Percentiles rank a stretch among this genome's conserved stretches.
Evolutionary conservation across 1,140 invertebrate genomes (phyloP).

Genomic region (Daktulosphaira vitifoliae): DNA sequence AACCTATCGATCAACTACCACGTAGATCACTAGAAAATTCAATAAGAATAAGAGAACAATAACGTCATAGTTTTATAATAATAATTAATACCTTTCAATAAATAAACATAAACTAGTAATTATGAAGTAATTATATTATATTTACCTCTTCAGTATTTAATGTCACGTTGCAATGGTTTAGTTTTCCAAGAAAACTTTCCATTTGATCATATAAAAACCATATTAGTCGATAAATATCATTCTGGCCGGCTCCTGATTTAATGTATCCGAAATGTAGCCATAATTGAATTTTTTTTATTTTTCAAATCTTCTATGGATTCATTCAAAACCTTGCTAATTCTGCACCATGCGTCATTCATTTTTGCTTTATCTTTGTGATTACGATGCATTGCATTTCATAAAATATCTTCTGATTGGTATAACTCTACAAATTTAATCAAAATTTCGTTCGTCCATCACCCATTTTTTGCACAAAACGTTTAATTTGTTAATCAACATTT

Average conservation of each 20-base stretch:
- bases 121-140: neutral
- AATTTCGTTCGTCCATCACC: too few relatives aligned
- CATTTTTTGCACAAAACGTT: too few relatives aligned
- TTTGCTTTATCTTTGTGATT: too few relatives aligned
- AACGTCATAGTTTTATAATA: constrained; percentile 2
- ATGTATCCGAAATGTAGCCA: neutral
- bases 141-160: neutral
- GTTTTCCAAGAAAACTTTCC: neutral
- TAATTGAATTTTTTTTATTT: constrained; percentile 10
- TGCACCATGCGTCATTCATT: too few relatives aligned
- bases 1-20: neutral
- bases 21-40: neutral
- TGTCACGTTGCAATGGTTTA: neutral
- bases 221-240: neutral
- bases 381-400: too few relatives aligned
- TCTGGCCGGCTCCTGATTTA: neutral
- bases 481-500: too few relatives aligned
- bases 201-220: constrained; percentile 2
- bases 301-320: neutral
- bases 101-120: constrained; percentile 3
- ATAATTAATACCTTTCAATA: neutral
- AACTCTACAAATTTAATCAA: too few relatives aligned
- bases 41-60: neutral
- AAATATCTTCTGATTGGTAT: too few relatives aligned
- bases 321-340: neutral